Base-by-base conservation (phyloP, 1,140 invertebrate genomes). In the Leguminivora glycinivorella region DNA sequence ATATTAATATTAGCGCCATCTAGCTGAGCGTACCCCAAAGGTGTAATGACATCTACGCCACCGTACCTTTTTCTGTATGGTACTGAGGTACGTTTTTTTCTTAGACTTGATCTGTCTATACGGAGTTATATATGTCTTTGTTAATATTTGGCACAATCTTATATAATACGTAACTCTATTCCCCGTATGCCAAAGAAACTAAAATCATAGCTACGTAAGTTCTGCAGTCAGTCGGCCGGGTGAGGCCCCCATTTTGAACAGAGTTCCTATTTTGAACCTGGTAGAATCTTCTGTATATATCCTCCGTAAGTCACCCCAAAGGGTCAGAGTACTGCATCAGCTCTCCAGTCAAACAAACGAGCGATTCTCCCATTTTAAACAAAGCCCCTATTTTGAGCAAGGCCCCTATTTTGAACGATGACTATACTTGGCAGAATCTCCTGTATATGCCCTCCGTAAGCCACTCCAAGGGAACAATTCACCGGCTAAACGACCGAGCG, bases 201-300 rank as follows among this genome's bases (percentile, higher is more conserved):
- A 99, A 93, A 96, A 96, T 43, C 96, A 91, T n/a, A n/a, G n/a
- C 75, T 97, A 97, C 96, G 99, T 98, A 4, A 95, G 92, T 92
- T 99, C 98, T 0, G 98, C 98, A 31, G 98, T 94, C 26, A 98
- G 92, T 68, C 99, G 93, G 12, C 99, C 98, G 70, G 99, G 94
- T 0, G 96, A 96, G 9, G 98, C 98, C 34, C 98, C 99, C 82
- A 99, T 98, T 90, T 95, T 95, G 87, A 99, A 99, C 2, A 98
- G 2, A 29, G 26, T 29, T 3, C 2, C 5, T 5, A 29, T 29
- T 3, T 3, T 29, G 26, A 29, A 95, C 95, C 98, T 72, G 98
- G 98, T 82, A 99, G 95, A 75, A 99, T 98, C 69, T 96, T 96
- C 72, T 96, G 96, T 66, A 96, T 92, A 69, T 96, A 94, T 1